These are phyloP conservation scores for Triops cancriformis DNA, from an alignment of 1,140 invertebrate species.

Conservation along the genomic window DNA sequence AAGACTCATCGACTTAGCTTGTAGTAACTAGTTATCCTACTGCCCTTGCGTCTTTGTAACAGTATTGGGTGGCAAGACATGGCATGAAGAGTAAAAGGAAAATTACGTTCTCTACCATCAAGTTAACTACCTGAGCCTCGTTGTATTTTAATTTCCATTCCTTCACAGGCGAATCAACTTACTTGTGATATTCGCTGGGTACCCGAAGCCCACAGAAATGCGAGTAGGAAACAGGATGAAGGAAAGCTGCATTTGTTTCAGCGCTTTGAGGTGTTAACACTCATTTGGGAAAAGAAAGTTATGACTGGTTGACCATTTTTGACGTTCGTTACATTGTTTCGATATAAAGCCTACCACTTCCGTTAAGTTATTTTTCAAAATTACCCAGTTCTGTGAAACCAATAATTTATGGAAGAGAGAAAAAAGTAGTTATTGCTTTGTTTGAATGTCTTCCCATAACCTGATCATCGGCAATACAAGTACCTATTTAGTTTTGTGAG, in stretches of 20 bases:
- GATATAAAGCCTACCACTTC: not conserved
- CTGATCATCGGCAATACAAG: not conserved
- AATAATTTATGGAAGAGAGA: not conserved
- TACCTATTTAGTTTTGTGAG: slow-evolving; percentile 2
- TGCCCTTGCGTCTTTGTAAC: not conserved
- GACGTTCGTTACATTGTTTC: not conserved
- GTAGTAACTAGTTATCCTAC: not conserved
- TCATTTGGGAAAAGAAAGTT: not conserved
- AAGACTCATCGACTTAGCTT: not conserved
- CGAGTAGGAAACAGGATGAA: not conserved
- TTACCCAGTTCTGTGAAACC: not conserved
- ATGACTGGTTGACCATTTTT: not conserved
- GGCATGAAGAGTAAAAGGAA: not conserved
- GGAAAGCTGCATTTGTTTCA: not conserved
- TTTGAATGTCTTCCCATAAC: slow-evolving; percentile 10
- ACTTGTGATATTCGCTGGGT: slow-evolving; percentile 4
- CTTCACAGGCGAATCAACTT: not conserved
- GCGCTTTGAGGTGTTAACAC: not conserved
- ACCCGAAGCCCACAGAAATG: not conserved
- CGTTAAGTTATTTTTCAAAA: not conserved
- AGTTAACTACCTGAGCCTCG: not conserved
- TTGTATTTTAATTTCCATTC: not conserved
- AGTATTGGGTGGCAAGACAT: not conserved
- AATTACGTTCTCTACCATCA: not conserved
- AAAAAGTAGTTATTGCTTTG: not conserved